Evolutionary conservation across 2,888 invertebrate species (phyloP).

Genomic region (Prosapia bicincta): DNA sequence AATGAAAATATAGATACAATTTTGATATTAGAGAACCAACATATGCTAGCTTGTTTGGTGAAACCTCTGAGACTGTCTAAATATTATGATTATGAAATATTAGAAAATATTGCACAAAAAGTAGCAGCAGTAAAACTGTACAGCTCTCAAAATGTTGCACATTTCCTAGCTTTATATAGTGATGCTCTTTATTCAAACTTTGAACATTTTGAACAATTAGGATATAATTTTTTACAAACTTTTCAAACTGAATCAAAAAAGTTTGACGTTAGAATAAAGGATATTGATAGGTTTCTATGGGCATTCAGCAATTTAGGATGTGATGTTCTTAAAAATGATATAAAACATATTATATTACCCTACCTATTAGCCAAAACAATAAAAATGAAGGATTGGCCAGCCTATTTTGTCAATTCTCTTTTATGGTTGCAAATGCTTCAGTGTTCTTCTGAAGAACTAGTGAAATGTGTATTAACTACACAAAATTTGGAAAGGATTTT

Average conservation of each 20-base stretch:
- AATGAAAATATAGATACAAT: background rate
- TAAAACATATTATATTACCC: background rate
- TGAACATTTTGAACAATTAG: background rate
- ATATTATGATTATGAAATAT: slow-evolving; percentile 4
- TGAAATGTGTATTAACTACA: background rate
- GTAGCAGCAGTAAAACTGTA: background rate
- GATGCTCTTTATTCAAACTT: background rate
- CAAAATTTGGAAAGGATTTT: background rate
- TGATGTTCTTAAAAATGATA: background rate
- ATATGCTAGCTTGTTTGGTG: background rate
- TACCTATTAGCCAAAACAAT: background rate
- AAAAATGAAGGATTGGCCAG: background rate
- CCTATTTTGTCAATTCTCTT: background rate
- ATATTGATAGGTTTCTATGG: background rate
- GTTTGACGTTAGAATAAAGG: background rate
- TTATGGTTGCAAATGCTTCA: background rate
- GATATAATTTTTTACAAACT: background rate
- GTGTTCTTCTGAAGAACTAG: background rate
- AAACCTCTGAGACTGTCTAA: slow-evolving; percentile 9
- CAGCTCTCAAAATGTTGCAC: background rate
- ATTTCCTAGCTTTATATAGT: background rate
- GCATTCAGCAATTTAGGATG: slow-evolving; percentile 9
- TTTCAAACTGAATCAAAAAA: background rate
- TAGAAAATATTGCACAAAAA: background rate
- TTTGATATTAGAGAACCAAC: background rate